Percentiles rank a stretch among this genome's conserved stretches.
Evolutionary conservation across 1,140 invertebrate species (phyloP).

Genomic region (Drosophila nigrodunni): DNA sequence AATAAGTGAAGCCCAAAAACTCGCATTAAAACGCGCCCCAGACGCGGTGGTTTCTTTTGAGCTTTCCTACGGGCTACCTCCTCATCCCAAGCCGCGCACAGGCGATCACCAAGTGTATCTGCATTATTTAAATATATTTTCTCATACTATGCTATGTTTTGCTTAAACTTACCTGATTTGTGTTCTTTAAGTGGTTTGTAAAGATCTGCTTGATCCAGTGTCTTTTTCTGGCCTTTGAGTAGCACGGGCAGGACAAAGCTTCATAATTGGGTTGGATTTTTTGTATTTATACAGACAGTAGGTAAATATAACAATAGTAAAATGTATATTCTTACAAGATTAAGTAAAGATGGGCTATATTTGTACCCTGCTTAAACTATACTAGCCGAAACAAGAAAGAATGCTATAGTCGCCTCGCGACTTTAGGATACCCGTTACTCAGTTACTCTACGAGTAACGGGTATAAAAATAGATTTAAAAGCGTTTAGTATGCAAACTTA

Average conservation of each 20-base stretch:
- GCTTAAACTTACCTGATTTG: slow-evolving; percentile 78
- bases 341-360: too few relatives aligned
- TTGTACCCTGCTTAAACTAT: too few relatives aligned
- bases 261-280: not conserved
- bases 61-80: slow-evolving; percentile 28
- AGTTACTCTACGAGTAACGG: too few relatives aligned
- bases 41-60: slow-evolving; percentile 49
- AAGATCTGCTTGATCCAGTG: slow-evolving; percentile 86
- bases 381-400: too few relatives aligned
- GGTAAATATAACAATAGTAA: not conserved
- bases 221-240: slow-evolving; percentile 85
- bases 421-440: too few relatives aligned
- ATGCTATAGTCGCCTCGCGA: too few relatives aligned
- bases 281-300: not conserved
- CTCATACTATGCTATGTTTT: not conserved
- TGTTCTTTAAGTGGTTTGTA: slow-evolving; percentile 86
- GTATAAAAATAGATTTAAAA: too few relatives aligned
- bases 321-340: not conserved
- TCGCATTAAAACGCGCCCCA: slow-evolving; percentile 41
- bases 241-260: slow-evolving; percentile 85
- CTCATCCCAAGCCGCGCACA: slow-evolving; percentile 67
- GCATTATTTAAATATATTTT: not conserved
- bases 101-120: slow-evolving; percentile 69
- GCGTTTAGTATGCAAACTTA: too few relatives aligned
- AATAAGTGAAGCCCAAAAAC: slow-evolving; percentile 59